These are phyloP conservation scores for Pogoniulus pusillus DNA, from an alignment of 2,797 vertebrate species.

Conservation along the genomic window DNA sequence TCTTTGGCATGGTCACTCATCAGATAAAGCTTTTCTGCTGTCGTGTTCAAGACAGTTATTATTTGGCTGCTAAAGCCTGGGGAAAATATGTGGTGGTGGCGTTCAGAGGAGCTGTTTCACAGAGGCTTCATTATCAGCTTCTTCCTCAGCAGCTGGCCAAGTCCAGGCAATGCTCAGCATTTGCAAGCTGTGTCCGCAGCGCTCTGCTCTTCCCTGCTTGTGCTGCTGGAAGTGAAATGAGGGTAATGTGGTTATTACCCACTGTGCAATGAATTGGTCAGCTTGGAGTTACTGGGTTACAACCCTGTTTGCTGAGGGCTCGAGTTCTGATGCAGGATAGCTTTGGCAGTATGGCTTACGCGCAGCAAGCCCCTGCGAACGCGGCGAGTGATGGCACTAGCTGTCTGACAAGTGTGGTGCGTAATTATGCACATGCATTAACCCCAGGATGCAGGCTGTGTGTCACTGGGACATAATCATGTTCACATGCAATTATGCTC, in stretches of 20 bases:
- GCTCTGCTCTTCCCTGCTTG: not conserved
- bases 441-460: not conserved
- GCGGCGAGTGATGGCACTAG: not conserved
- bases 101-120: conserved; percentile 22
- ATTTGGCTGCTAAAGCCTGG: conserved; percentile 40
- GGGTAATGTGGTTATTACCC: not conserved
- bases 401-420: not conserved
- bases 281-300: not conserved
- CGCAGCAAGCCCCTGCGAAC: not conserved
- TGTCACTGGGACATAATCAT: not conserved
- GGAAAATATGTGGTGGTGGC: conserved; percentile 41
- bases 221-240: not conserved
- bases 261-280: not conserved
- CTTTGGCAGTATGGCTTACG: not conserved
- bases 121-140: conserved; percentile 36
- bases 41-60: not conserved
- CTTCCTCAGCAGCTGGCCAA: conserved; percentile 18
- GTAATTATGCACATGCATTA: not conserved
- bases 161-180: not conserved
- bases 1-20: conserved; percentile 61
- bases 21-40: conserved; percentile 51
- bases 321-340: not conserved
- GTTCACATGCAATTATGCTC: not conserved
- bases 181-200: not conserved
- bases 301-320: not conserved